Base-by-base conservation (phyloP, 2,113 vertebrate genomes). In the Antechinus stuartii region DNA sequence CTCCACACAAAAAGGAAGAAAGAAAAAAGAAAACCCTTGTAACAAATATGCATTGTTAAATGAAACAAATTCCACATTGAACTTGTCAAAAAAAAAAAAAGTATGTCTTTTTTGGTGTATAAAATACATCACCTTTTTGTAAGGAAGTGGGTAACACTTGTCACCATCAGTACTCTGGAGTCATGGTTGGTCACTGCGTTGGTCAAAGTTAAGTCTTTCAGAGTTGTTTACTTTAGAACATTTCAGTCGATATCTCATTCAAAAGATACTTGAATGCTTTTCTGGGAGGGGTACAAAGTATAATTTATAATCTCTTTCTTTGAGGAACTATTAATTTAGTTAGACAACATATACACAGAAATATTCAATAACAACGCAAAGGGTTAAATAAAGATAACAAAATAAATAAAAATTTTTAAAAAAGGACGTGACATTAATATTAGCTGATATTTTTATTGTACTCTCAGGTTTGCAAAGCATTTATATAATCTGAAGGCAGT, bases 301-400 rank as follows among this genome's bases (percentile, higher is more conserved):
- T 55, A 53, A 55, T 68, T 92, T 46, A 25, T 12, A 2, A 27
- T 92, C 24, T 53, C 2, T 94, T 84, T 52, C 90, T 91, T 94
- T 96, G 95, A 96, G 76, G 35, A 93, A 89, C 54, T 94, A 91
- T 90, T 92, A 94, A 95, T 12, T 94, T 54, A 89, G 91, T 97
- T 92, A 47, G 52, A 9, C 42, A 93, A 92, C 27, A 93, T 94
- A 54, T 22, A 8, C 35, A 84, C 23, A 42, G 7, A 42, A 68
- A 12, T 35, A 12, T 68, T 35, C 12, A 35, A 8, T n/a, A 68
- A 16, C 47, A 92, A 55, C 57, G 46, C 93, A 93, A 94, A 92
- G 57, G 54, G 50, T 55, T 89, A 93, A 53, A 52, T 42, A 89
- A 95, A 54, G 46, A 94, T 10, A 84, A 94, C 92, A 92, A 94